Conservation (phyloP, 2,888 invertebrate genomes). For the Xanthorhoe spadicearia region DNA sequence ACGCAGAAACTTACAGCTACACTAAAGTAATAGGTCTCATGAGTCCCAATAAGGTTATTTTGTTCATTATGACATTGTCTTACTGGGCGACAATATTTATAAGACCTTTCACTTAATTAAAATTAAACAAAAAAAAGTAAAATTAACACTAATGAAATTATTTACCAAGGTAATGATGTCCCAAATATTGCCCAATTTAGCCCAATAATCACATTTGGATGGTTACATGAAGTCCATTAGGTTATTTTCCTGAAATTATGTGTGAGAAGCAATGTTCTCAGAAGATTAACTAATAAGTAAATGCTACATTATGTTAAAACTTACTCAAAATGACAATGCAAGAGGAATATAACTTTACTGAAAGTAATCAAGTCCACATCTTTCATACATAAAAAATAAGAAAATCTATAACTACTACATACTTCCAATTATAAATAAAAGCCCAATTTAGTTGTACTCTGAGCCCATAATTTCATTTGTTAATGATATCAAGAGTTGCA, state of each 20-base stretch:
- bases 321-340: slow-evolving; percentile 30
- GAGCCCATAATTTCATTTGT: slow-evolving; percentile 47
- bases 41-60: slow-evolving; percentile 4
- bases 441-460: slow-evolving; percentile 49
- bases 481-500: slow-evolving; percentile 35
- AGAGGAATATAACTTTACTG: slow-evolving; percentile 36
- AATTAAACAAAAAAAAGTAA: slow-evolving; percentile 34
- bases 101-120: slow-evolving; percentile 27
- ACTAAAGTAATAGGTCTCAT: slow-evolving; percentile 30
- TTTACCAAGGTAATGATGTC: slow-evolving; percentile 72
- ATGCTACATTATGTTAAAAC: slow-evolving; percentile 42
- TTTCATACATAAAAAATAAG: slow-evolving; percentile 39
- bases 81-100: slow-evolving; percentile 4
- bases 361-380: slow-evolving; percentile 36
- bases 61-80: slow-evolving; percentile 6
- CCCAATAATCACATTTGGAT: slow-evolving; percentile 68
- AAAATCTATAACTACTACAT: slow-evolving; percentile 42
- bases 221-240: slow-evolving; percentile 66
- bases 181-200: slow-evolving; percentile 74
- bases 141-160: slow-evolving; percentile 58
- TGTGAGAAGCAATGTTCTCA: slow-evolving; percentile 55
- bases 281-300: slow-evolving; percentile 36
- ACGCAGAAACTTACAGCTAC: slow-evolving; percentile 30
- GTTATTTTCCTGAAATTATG: slow-evolving; percentile 73
- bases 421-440: slow-evolving; percentile 47